Evolutionary conservation across 2,797 vertebrate species (phyloP), one percentile per base, ranked within the genome.

Genomic region (Megalops cyprinoides): DNA sequence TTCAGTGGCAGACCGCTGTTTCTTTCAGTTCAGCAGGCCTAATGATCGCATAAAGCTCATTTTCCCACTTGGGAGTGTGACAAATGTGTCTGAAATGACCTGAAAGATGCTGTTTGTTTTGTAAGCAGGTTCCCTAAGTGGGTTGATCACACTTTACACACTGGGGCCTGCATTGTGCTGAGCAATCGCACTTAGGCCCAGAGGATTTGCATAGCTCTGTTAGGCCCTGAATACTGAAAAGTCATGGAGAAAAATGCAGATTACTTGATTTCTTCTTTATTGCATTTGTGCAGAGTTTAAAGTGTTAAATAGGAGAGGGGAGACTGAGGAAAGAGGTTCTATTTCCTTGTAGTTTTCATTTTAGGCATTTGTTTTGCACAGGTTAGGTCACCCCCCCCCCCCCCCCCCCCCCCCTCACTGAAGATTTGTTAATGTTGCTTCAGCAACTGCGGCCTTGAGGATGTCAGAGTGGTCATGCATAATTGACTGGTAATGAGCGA

Each of bases 401-500:
- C 69, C 39, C 4, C 20, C 25, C 65, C 4, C 20, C 25, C 65
- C 28, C 20, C 69, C 39, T 84, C n/a, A 69, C 71, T 71, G 65
- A 77, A 42, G 75, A 76, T 79, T 82, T 85, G 9, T 77, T 31
- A 77, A 78, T 69, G 74, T 81, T 80, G 7, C 75, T 79, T 83
- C 34, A 78, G 69, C 69, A 58, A 77, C 71, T 74, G 78, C 58
- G 74, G 71, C 15, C 85, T 82, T 58, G 39, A 71, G 62, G 74
- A 80, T 73, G 25, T 79, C 83, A 74, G 60, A 48, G 74, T 76
- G 71, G 87, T 88, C 82, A 77, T 77, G 86, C 83, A 85, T 87
- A 90, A 92, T 84, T 91, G 87, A 87, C 86, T 87, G 85, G 77
- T 88, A 92, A 90, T 89, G 89, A 91, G 85, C 15, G 37, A 89